These are phyloP conservation scores for Apteryx mantelli DNA, from an alignment of 2,113 vertebrate species.

Conservation along the genomic window DNA sequence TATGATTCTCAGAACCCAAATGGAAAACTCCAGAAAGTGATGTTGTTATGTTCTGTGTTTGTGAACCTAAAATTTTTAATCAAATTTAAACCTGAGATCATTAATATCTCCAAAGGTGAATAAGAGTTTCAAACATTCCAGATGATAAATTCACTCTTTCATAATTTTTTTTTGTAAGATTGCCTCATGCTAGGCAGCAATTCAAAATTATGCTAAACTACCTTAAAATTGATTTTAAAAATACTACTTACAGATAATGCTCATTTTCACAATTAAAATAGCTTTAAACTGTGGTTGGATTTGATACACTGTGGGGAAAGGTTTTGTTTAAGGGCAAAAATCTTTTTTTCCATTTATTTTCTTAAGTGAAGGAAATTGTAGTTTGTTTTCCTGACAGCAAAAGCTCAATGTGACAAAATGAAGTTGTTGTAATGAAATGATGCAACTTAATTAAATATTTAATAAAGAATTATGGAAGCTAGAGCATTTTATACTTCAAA, in stretches of 20 bases:
- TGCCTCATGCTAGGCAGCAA: conserved; percentile 1
- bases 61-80: not conserved
- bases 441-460: conserved; percentile 74
- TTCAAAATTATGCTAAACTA: conserved; percentile 52
- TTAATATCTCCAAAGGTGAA: not conserved
- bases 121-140: conserved; percentile 67
- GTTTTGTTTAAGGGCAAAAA: conserved; percentile 13
- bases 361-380: conserved; percentile 31
- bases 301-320: conserved; percentile 23
- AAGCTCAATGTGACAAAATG: conserved; percentile 61
- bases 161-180: conserved; percentile 43
- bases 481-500: conserved; percentile 59
- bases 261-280: conserved; percentile 63
- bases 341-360: conserved; percentile 45
- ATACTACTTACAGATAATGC: not conserved
- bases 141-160: conserved; percentile 46
- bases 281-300: conserved; percentile 54
- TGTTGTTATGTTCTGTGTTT: not conserved
- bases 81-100: not conserved
- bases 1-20: not conserved
- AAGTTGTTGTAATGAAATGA: conserved; percentile 73
- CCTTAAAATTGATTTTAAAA: conserved; percentile 29
- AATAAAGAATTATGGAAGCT: conserved; percentile 75
- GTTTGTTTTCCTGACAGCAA: conserved; percentile 66
- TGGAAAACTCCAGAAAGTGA: not conserved